Evolutionary conservation across 1,140 invertebrate genomes (phyloP), one percentile per base, ranked within the genome.

Genomic region (Hypsibius dujardini): DNA sequence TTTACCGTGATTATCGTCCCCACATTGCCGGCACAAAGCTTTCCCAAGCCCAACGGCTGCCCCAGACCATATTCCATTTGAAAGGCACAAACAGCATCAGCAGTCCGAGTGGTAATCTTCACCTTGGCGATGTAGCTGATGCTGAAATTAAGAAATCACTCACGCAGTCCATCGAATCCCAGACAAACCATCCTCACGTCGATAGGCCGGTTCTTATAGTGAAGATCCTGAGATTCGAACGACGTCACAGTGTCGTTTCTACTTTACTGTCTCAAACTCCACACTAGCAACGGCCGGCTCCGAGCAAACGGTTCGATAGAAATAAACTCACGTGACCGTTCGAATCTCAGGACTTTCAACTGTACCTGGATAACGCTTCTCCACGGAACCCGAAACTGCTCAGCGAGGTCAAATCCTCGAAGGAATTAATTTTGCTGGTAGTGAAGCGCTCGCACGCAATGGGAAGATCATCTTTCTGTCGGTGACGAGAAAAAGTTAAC

Each of bases 371-470:
- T 50, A 99, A 81, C 0, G 95, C 96, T 84, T 98, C 96, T 1
- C 95, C 95, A 70, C 95, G 83, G 82, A 98, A 99, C 1, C 96
- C 96, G 81, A 91, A 98, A 0, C 95, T 99, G 14, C 83, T 79
- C 74, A 99, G 95, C 45, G 83, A 81, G 70, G 85, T 76, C 3
- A 99, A 80, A 82, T 98, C 95, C 76, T 96, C 92, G 82, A 95
- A 96, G 75, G 87, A 85, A 67, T 83, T 79, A 2, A 99, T 79
- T 81, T 99, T 99, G 69, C 93, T 97, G 1, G 96, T 98, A 0
- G 95, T 96, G 76, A 97, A 98, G 74, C 95, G 83, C 80, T 97
- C 92, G 81, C 94, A 98, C 0, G 97, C 90, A 76, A 98, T 95
- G 1, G 85, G 85, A 76, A 98, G 82, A 78, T 97, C 92, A 67